These are phyloP conservation scores for Artibeus lituratus DNA, from an alignment of 2,797 vertebrate species.

Conservation along the genomic window DNA sequence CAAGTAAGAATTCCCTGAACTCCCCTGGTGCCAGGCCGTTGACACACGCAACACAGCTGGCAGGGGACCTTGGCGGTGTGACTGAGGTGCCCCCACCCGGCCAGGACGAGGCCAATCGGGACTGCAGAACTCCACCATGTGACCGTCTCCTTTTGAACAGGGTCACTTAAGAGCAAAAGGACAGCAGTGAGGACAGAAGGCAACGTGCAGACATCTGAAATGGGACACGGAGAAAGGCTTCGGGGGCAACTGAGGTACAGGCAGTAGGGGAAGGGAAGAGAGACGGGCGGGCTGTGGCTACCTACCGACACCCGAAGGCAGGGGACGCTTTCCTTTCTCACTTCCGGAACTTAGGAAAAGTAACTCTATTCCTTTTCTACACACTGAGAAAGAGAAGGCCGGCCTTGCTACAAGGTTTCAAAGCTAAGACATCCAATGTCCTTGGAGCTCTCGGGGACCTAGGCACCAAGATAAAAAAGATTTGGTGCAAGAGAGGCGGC, in stretches of 20 bases:
- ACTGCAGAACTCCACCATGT: not conserved
- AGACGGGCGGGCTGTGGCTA: not conserved
- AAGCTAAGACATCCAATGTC: not conserved
- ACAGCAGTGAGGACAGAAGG: not conserved
- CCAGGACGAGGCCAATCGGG: not conserved
- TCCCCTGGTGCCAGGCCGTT: not conserved
- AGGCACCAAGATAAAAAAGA: not conserved
- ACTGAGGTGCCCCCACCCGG: not conserved
- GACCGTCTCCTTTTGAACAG: not conserved
- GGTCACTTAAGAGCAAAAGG: not conserved
- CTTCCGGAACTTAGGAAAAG: not conserved
- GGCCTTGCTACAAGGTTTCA: not conserved
- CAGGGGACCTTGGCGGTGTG: not conserved
- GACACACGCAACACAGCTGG: not conserved
- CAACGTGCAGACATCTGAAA: not conserved
- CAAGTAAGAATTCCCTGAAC: slow-evolving; percentile 51
- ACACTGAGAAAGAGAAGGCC: not conserved
- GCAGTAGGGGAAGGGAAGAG: not conserved
- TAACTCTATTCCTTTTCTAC: not conserved
- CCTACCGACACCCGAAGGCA: not conserved
- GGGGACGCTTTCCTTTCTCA: not conserved
- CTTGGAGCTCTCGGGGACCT: not conserved
- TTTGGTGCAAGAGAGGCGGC: not conserved
- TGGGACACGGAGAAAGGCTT: not conserved
- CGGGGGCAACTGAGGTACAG: not conserved